These are phyloP conservation scores for Isichthys henryi DNA, from an alignment of 2,113 vertebrate species.

Conservation along the genomic window DNA sequence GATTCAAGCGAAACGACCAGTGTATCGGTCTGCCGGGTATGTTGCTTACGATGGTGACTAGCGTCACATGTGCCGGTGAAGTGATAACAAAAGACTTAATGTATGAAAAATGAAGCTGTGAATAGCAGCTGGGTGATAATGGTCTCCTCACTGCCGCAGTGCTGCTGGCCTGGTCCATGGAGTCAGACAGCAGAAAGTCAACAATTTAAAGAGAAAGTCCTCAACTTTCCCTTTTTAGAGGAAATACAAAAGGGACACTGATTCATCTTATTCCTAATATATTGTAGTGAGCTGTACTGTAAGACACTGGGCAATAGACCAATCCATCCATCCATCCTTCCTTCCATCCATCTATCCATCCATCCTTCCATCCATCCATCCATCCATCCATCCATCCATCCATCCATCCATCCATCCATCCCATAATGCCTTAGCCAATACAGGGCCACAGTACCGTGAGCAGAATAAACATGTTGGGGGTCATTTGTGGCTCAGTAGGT, in stretches of 20 bases:
- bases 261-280: not conserved
- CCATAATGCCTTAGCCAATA: not conserved
- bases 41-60: not conserved
- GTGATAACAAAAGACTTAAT: not conserved
- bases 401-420: not conserved
- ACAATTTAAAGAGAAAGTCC: not conserved
- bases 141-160: not conserved
- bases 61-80: not conserved
- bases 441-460: not conserved
- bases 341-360: not conserved
- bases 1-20: not conserved
- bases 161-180: not conserved
- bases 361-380: not conserved
- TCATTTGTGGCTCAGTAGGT: not conserved
- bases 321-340: not conserved
- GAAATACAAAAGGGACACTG: not conserved
- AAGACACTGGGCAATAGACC: not conserved
- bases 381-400: not conserved
- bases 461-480: not conserved
- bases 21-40: not conserved
- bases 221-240: not conserved
- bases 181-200: not conserved
- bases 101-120: not conserved
- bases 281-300: not conserved
- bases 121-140: not conserved